phyloP scores from a whole-genome alignment of 2,888 invertebrate genomes.

The Campoplex capitator region DNA sequence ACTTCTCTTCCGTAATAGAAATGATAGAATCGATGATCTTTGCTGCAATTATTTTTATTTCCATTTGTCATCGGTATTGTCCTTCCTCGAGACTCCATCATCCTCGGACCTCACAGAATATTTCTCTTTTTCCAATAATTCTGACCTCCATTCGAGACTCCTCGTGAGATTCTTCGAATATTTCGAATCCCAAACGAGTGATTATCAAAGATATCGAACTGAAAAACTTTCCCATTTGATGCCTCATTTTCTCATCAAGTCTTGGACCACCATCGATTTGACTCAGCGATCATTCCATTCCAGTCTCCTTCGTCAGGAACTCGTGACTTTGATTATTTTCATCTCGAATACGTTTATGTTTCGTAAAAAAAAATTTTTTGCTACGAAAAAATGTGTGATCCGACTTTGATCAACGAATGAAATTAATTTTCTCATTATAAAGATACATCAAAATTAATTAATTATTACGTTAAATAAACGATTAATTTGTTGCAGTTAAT shows the following conservation, averaged over 20 bases:
- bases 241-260: neutral
- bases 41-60: no score
- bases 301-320: neutral
- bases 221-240: neutral
- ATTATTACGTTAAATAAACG: no score
- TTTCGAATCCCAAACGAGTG: neutral
- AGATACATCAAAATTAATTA: no score
- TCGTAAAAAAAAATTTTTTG: no score
- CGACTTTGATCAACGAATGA: no score
- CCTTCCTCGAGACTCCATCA: neutral
- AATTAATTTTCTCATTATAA: no score
- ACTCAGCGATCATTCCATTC: neutral
- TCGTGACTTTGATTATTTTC: neutral
- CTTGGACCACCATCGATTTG: neutral
- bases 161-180: neutral
- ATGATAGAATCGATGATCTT: neutral
- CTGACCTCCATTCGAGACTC: neutral
- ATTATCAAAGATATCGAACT: neutral
- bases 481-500: slow-evolving; percentile 20
- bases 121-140: neutral
- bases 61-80: neutral
- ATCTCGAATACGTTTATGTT: neutral
- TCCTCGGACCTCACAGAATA: neutral
- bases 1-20: neutral
- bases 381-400: no score